Evolutionary conservation across 2,797 vertebrate species (phyloP).

Genomic region (Novumbra hubbsi): DNA sequence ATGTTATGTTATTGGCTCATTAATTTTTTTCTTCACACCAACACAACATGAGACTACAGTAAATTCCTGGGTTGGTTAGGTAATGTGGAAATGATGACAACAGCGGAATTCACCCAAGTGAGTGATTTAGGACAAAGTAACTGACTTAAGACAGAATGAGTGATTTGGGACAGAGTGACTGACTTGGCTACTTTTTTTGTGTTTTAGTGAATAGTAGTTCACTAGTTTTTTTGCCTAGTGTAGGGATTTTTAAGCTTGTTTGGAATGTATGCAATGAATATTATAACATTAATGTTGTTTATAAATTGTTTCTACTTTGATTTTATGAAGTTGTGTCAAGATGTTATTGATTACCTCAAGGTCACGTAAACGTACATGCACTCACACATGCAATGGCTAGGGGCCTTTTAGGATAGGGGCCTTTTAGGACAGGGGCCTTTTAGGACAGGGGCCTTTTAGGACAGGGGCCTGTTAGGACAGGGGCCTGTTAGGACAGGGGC

Average conservation of each 20-base stretch:
- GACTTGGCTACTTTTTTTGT: conserved; percentile 53
- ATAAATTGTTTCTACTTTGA: not conserved
- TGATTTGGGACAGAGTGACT: conserved; percentile 57
- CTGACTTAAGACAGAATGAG: conserved; percentile 65
- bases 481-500: not conserved
- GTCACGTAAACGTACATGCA: not conserved
- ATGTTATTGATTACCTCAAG: conserved; percentile 16
- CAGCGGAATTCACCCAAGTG: conserved; percentile 65
- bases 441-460: no score
- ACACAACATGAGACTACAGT: conserved; percentile 61
- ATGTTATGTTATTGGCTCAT: conserved; percentile 58
- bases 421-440: conserved; percentile 3
- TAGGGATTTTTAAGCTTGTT: conserved; percentile 49
- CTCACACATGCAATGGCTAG: not conserved
- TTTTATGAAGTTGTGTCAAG: no score
- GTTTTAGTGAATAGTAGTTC: conserved; percentile 43
- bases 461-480: no score
- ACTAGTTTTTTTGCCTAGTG: conserved; percentile 56
- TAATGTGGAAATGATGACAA: conserved; percentile 74
- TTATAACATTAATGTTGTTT: conserved; percentile 50
- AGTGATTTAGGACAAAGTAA: conserved; percentile 65
- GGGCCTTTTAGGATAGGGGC: not conserved
- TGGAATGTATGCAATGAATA: conserved; percentile 54
- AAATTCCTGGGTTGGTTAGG: conserved; percentile 63
- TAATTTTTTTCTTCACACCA: conserved; percentile 47